These are phyloP conservation scores for Pristis pectinata DNA, from an alignment of 2,797 vertebrate genomes.

Conservation along the genomic window DNA sequence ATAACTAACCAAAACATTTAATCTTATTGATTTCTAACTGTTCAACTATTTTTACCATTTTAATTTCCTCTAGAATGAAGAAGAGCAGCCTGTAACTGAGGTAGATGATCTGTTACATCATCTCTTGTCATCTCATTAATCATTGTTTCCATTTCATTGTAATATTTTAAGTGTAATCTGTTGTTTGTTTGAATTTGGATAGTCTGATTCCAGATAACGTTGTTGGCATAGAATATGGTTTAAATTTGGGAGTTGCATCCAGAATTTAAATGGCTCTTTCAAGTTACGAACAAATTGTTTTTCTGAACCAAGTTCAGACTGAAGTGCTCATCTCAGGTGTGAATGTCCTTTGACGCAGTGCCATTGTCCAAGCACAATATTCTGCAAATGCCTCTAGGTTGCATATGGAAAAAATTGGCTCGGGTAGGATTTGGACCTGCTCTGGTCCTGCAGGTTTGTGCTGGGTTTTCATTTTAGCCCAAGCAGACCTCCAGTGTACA, in stretches of 20 bases:
- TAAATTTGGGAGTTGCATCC: not conserved
- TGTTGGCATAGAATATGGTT: not conserved
- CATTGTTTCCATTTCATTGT: not conserved
- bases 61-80: conserved; percentile 45
- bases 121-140: conserved; percentile 36
- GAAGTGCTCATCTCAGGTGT: too few relatives aligned
- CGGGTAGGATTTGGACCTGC: too few relatives aligned
- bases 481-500: not conserved
- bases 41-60: not conserved
- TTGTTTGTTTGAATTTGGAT: conserved; percentile 49
- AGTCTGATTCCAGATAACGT: not conserved
- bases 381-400: too few relatives aligned
- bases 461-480: too few relatives aligned
- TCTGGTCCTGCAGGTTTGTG: too few relatives aligned
- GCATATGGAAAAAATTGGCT: too few relatives aligned
- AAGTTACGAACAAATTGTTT: not conserved
- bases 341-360: too few relatives aligned
- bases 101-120: conserved; percentile 40
- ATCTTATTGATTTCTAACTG: not conserved
- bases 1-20: not conserved
- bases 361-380: too few relatives aligned
- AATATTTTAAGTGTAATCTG: conserved; percentile 40
- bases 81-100: conserved; percentile 43
- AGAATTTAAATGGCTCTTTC: not conserved
- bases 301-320: too few relatives aligned